A percentile compares a stretch with the other conserved stretches of the same genome.
Evolutionary conservation across 2,888 invertebrate genomes (phyloP).

Genomic region (Slavum lentiscoides): DNA sequence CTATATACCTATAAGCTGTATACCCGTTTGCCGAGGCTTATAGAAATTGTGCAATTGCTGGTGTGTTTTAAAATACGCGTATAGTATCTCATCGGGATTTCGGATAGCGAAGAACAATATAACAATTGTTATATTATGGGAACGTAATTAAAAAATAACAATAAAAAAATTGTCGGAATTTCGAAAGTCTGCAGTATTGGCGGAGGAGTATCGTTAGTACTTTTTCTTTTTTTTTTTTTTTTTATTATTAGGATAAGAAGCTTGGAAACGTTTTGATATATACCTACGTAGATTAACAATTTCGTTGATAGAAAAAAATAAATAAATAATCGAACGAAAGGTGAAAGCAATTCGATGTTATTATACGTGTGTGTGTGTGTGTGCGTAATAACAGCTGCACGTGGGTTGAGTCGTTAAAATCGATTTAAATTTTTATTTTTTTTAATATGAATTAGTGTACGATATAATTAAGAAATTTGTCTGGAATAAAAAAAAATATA

Average conservation of each 20-base stretch:
- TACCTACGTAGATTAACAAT: conserved; percentile 13
- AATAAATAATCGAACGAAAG: conserved; percentile 17
- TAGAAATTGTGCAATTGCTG: conserved; percentile 37
- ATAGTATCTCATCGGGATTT: not conserved
- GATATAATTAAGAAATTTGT: no score
- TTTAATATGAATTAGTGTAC: not conserved
- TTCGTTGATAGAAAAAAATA: conserved; percentile 24
- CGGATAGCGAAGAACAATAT: conserved; percentile 34
- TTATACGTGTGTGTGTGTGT: not conserved
- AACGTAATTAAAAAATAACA: no score
- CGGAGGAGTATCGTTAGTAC: conserved; percentile 31
- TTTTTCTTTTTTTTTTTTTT: not conserved
- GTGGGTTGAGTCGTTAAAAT: conserved; percentile 5
- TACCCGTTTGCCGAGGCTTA: conserved; percentile 8
- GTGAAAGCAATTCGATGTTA: conserved; percentile 35
- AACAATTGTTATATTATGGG: conserved; percentile 25
- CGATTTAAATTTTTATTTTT: not conserved
- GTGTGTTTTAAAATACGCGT: no score
- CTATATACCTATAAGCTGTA: no score
- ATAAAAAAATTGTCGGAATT: conserved; percentile 39
- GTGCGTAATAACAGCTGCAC: not conserved
- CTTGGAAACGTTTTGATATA: not conserved
- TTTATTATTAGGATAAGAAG: conserved; percentile 2
- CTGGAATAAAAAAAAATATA: no score
- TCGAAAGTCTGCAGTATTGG: conserved; percentile 28